Conservation (phyloP, 2,797 vertebrate genomes). For the Gymnoscopelus braueri region DNA sequence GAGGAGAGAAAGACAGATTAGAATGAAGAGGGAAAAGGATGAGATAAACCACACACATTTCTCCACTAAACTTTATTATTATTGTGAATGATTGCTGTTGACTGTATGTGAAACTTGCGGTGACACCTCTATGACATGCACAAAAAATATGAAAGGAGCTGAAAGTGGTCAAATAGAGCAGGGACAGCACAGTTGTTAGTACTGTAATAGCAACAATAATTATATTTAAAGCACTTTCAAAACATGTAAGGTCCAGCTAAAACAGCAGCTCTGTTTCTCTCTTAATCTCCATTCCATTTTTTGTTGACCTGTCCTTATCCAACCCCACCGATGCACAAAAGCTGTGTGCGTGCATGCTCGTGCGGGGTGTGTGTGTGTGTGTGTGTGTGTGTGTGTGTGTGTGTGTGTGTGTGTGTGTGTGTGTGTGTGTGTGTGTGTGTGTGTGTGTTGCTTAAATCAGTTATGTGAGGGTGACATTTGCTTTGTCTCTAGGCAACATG, state of each 20-base stretch:
- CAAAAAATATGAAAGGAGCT: too few relatives aligned
- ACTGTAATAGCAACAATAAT: too few relatives aligned
- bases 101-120: too few relatives aligned
- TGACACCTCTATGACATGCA: too few relatives aligned
- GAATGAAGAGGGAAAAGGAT: neutral
- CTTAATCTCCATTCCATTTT: neutral
- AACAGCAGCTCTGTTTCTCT: neutral
- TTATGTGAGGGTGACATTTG: neutral
- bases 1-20: too few relatives aligned
- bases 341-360: too few relatives aligned
- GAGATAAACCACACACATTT: slow-evolving; percentile 10
- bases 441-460: neutral
- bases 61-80: too few relatives aligned
- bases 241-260: too few relatives aligned
- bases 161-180: too few relatives aligned
- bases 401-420: slow-evolving; percentile 13
- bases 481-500: slow-evolving; percentile 10
- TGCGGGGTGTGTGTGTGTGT: neutral
- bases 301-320: neutral
- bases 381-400: slow-evolving; percentile 3
- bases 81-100: too few relatives aligned
- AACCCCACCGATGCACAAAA: neutral
- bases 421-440: neutral
- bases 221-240: too few relatives aligned
- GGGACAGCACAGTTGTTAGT: too few relatives aligned